These are phyloP conservation scores for Microcebus griseorufus DNA, from an alignment of 2,113 vertebrate species.

Conservation along the genomic window DNA sequence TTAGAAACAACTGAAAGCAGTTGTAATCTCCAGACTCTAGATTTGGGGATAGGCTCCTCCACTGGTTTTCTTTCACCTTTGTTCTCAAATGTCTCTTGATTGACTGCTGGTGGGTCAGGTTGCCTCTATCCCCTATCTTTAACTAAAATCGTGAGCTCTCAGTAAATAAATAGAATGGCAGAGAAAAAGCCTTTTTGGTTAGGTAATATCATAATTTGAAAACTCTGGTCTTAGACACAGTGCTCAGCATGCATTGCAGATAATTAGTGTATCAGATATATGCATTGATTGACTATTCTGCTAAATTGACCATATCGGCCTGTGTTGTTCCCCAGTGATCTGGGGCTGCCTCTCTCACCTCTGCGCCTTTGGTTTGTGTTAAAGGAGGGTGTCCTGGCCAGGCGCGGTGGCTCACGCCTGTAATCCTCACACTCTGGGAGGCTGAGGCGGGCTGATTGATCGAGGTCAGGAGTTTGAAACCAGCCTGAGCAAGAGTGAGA, in stretches of 20 bases:
- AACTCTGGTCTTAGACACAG: neutral
- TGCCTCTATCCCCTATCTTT: neutral
- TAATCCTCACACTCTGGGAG: too few species aligned
- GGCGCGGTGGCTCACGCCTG: too few species aligned
- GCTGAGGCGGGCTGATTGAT: too few species aligned
- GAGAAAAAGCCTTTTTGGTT: neutral
- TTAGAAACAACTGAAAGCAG: neutral
- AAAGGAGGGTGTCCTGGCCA: neutral
- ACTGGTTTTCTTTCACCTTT: slow-evolving; percentile 25
- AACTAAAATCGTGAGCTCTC: slow-evolving; percentile 30
- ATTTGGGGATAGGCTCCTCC: neutral
- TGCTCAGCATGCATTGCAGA: neutral
- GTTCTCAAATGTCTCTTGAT: slow-evolving; percentile 24
- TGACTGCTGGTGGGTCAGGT: neutral
- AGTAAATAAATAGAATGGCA: slow-evolving; percentile 9
- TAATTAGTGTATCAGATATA: neutral
- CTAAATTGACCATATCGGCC: neutral
- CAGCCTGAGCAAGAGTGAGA: too few species aligned
- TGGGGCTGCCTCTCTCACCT: neutral
- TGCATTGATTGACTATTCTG: neutral
- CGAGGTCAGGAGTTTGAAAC: too few species aligned
- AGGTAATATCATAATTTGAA: neutral
- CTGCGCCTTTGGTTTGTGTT: neutral
- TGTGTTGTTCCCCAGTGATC: neutral
- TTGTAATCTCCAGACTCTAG: neutral